Base-by-base conservation (phyloP, 2,797 vertebrate species). In the Chromis chromis region DNA sequence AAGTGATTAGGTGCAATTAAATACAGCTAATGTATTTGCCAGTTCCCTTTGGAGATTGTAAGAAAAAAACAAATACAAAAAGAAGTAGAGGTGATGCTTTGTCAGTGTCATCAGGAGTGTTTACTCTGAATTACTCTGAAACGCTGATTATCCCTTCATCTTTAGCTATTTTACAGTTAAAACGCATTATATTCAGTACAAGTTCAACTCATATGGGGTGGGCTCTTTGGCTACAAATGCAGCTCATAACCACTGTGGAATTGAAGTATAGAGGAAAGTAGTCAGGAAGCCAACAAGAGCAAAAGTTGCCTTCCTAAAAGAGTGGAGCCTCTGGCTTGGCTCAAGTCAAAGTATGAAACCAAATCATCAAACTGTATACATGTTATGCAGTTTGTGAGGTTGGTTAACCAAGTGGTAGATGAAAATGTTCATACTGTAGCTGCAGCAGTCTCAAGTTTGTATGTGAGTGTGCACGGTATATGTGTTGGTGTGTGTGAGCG, bases 1-100 rank as follows among this genome's bases (percentile, higher is more conserved):
- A 96, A 96, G 94, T 95, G 92, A 95, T 97, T 97, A 95, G 90
- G 80, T 39, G 70, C 96, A 96, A 98, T 97, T 97, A 94, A 97
- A 96, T 95, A 93, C 83, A 87, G 93, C 91, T 96, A 96, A 97
- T 96, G 93, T 95, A 94, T 81, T 77, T 76, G 86, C 92, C 92
- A 81, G 88, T 91, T 92, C 93, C 89, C 91, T 94, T 93, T 94
- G 91, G 81, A 64, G 72, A 85, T 81, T 65, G 55, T 74, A 50
- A 71, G 65, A 76, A 71, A 59, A 77, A 76, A 57, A 60, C 39
- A 39, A 61, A 56, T 49, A 9, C 64, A 91, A 91, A 94, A 91
- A 91, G 87, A 93, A 93, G 92, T 91, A 93, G 91, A 94, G 91
- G 93, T 93, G 89, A 93, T 93, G 92, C 91, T 93, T 91, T 92